Evolutionary conservation across 2,113 vertebrate genomes (phyloP), one percentile per base, ranked within the genome.

Genomic region (Sinocyclocheilus rhinocerous): DNA sequence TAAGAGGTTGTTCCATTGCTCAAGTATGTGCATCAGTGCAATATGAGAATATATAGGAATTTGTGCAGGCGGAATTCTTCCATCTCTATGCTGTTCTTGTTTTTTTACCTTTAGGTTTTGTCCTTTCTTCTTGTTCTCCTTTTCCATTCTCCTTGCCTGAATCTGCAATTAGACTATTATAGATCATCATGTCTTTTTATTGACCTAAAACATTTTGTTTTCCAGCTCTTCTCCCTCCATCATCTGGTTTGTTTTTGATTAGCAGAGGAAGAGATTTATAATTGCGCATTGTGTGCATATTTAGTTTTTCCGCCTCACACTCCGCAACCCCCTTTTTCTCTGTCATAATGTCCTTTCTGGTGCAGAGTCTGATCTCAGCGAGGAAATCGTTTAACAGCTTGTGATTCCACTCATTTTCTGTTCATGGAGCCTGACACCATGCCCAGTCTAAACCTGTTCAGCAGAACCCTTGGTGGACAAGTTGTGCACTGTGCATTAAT

Each of bases 151-250:
- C 16, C 26, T 63, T 65, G 57, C 70, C 33, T 65, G 67, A 65
- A 52, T 45, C 20, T 24, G 69, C 80, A 67, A 59, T 85, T 85
- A 57, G 36, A 52, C 48, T 20, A 52, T 42, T 61, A 67, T 65
- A 39, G 63, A 78, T 69, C 57, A 4, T 77, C 45, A 83, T 83
- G 45, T 42, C 24, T n/a, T 61, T 57, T 52, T 55, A 55, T 76
- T 69, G 52, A 85, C 75, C 65, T 50, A 42, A 86, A 89, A 78
- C 29, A 72, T 84, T 86, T 24, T 75, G 78, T 79, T 87, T 83
- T 50, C 65, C 45, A 75, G 45, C 52, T 69, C n/a, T 33, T 57
- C 42, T 63, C 15, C 22, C 36, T 3, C 22, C 76, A 20, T 79
- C 76, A 67, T 85, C 79, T 63, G 6, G n/a, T 70, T 22, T 63